phyloP scores from a whole-genome alignment of 2,113 vertebrate genomes.

The Collichthys lucidus region DNA sequence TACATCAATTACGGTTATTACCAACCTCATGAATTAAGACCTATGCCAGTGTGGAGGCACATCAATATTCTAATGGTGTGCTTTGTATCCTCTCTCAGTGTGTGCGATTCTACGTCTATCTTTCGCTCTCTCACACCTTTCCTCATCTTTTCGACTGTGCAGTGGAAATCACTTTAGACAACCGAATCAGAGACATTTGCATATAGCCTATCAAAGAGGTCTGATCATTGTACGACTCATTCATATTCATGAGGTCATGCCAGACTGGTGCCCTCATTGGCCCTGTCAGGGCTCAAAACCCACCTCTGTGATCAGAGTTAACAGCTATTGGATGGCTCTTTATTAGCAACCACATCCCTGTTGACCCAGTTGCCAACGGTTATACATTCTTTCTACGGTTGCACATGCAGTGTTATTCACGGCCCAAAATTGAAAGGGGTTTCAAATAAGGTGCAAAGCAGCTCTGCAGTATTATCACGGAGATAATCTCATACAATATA shows the following conservation, averaged over 20 bases:
- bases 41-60: neutral
- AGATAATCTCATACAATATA: conserved; percentile 24
- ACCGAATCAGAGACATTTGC: conserved; percentile 71
- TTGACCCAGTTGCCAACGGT: conserved; percentile 46
- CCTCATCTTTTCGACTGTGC: conserved; percentile 47
- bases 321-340: conserved; percentile 61
- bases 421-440: conserved; percentile 13
- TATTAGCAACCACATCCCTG: conserved; percentile 46
- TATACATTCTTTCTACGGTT: conserved; percentile 25
- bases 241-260: conserved; percentile 75
- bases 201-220: conserved; percentile 69
- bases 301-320: conserved; percentile 63
- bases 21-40: conserved; percentile 21
- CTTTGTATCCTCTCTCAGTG: neutral
- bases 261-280: conserved; percentile 63
- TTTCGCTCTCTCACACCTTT: conserved; percentile 25
- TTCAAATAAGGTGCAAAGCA: conserved; percentile 19
- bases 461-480: conserved; percentile 27
- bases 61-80: conserved; percentile 55
- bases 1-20: conserved; percentile 23
- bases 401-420: conserved; percentile 12
- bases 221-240: conserved; percentile 50
- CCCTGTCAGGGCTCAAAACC: conserved; percentile 55
- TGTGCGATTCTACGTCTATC: neutral
- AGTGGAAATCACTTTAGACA: conserved; percentile 76